These are phyloP conservation scores for Aphelinus atriplicis DNA, from an alignment of 1,140 invertebrate genomes.

Conservation along the genomic window DNA sequence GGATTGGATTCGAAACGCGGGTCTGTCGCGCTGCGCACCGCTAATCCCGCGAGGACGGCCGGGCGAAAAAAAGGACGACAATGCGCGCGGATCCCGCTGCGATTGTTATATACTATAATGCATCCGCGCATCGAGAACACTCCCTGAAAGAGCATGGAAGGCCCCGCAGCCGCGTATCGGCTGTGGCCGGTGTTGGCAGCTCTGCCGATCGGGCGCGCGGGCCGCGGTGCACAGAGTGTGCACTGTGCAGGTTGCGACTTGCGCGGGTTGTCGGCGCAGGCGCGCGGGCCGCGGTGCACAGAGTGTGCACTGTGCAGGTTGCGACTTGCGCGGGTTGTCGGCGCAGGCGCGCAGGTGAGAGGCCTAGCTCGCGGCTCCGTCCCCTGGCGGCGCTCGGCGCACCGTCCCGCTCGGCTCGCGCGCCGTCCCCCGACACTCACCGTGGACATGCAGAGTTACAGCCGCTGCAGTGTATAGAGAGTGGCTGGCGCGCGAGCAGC, in stretches of 20 bases:
- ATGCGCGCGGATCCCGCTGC: too few species aligned
- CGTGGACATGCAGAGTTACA: not conserved
- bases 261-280: not conserved
- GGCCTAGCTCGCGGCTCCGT: not conserved
- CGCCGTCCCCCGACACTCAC: not conserved
- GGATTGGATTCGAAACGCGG: too few species aligned
- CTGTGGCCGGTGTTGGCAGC: too few species aligned
- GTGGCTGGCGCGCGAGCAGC: not conserved
- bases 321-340: not conserved
- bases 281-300: not conserved
- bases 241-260: not conserved
- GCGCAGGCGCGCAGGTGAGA: not conserved
- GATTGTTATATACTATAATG: too few species aligned
- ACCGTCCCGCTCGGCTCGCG: not conserved
- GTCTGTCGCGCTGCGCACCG: too few species aligned
- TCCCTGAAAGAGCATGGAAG: too few species aligned
- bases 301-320: not conserved
- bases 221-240: not conserved
- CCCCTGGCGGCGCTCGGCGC: slow-evolving; percentile 17
- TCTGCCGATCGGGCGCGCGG: too few species aligned
- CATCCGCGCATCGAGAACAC: too few species aligned
- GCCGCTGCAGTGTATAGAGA: not conserved
- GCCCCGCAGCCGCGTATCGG: too few species aligned
- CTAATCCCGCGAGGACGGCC: too few species aligned
- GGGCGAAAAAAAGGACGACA: too few species aligned